phyloP scores from a whole-genome alignment of 2,797 vertebrate genomes.

The Gymnoscopelus microlampas region DNA sequence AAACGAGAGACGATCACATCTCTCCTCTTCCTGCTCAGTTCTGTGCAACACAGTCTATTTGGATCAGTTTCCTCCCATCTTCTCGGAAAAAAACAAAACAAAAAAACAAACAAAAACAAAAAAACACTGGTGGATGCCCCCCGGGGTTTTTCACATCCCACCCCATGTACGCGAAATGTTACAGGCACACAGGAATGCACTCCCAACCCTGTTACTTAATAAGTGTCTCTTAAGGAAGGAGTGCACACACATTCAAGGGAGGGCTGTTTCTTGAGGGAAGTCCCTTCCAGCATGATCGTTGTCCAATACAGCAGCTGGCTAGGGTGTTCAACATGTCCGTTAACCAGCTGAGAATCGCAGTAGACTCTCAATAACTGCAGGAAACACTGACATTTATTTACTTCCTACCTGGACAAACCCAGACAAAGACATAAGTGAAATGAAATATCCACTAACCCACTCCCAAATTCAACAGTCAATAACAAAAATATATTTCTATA shows the following conservation, averaged over 20 bases:
- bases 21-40: conserved; percentile 66
- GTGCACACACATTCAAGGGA: conserved; percentile 75
- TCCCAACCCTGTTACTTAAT: conserved; percentile 66
- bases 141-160: conserved; percentile 51
- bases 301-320: conserved; percentile 58
- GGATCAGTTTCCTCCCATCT: conserved; percentile 72
- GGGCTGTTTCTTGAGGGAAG: conserved; percentile 63
- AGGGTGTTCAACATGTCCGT: conserved; percentile 60
- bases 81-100: conserved; percentile 68
- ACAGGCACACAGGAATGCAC: conserved; percentile 79
- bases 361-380: conserved; percentile 61
- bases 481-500: conserved; percentile 86
- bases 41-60: conserved; percentile 83
- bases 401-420: conserved; percentile 57
- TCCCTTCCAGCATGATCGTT: conserved; percentile 57
- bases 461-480: conserved; percentile 69
- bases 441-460: conserved; percentile 50
- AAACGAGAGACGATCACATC: conserved; percentile 35
- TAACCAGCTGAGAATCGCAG: conserved; percentile 53
- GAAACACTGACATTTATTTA: conserved; percentile 71
- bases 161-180: conserved; percentile 65
- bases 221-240: conserved; percentile 74
- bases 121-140: conserved; percentile 55
- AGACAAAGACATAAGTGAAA: conserved; percentile 69
- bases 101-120: conserved; percentile 74